Base-by-base conservation (phyloP, 1,140 invertebrate species). In the Papilio dardanus region DNA sequence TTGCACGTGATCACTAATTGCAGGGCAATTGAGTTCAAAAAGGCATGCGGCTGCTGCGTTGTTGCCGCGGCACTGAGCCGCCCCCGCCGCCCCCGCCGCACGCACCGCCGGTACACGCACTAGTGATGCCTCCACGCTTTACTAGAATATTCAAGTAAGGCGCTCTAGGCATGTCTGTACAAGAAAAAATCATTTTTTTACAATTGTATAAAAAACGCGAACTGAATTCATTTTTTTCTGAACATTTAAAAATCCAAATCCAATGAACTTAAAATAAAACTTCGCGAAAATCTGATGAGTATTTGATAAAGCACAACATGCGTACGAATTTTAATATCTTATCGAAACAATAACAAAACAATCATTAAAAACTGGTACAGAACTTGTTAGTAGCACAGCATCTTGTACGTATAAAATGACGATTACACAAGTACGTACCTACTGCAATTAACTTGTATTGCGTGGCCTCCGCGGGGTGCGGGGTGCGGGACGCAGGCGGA, bases 361-460 rank as follows among this genome's bases (percentile, higher is more conserved):
- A 58, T 28, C 6, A 28, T 28, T 14, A 62, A 30, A 28, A 28
- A 62, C 54, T 14, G 7, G 54, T 30, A 28, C 12, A 28, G 6
- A 10, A 62, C 30, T 62, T 28, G 3, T 62, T 28, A 21, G 12
- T 28, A 28, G 12, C 16, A 62, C 54, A 28, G 7, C 21, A 14
- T 28, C 54, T 28, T 54, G n/a, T 21, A 62, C 0, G 24, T 62
- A 28, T 46, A 46, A 46, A 28, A 3, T 10, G 12, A 62, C 24
- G 24, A 62, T 24, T 58, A 28, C 50, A 24, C 50, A 28, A n/a
- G n/a, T n/a, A n/a, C n/a, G n/a, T 58, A 24, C 21, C 12, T 62
- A 28, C 54, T 28, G 54, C 54, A 62, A 62, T 62, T 62, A 62
- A 62, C 21, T 62, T 14, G n/a, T n/a, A 62, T 62, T 62, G 54